These are phyloP conservation scores for Copsychus sechellarum DNA, from an alignment of 2,113 vertebrate genomes.

Conservation along the genomic window DNA sequence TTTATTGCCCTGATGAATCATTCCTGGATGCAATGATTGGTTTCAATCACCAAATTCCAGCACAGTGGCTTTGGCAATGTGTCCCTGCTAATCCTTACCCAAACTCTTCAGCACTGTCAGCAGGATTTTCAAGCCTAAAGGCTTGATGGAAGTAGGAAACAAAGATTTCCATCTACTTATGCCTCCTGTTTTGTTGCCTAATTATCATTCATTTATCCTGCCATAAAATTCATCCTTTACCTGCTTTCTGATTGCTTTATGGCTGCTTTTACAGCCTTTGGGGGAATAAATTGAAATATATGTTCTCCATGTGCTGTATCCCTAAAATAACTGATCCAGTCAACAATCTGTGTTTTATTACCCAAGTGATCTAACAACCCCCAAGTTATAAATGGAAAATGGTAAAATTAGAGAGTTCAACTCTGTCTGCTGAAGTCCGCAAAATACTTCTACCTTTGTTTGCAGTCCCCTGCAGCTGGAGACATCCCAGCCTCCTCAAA, in stretches of 20 bases:
- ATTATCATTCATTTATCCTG: conserved; percentile 55
- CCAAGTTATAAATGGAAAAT: background rate
- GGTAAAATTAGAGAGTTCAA: background rate
- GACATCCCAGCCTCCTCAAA: background rate
- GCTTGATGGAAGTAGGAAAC: background rate
- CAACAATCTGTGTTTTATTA: conserved; percentile 57
- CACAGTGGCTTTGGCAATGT: background rate
- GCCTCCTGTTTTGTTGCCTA: conserved; percentile 29
- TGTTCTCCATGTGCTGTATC: conserved; percentile 25
- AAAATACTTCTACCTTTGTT: background rate
- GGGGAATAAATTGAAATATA: conserved; percentile 37
- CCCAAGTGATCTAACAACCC: background rate
- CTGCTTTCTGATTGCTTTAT: conserved; percentile 62
- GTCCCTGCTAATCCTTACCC: background rate
- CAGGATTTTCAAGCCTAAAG: background rate
- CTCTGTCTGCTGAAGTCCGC: background rate
- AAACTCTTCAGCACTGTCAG: background rate
- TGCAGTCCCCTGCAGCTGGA: background rate
- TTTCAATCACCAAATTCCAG: conserved; percentile 1
- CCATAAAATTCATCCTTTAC: conserved; percentile 20
- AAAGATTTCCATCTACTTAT: background rate
- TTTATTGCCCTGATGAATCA: background rate
- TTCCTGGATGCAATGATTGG: background rate
- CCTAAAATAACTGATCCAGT: conserved; percentile 36
- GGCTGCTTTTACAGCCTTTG: conserved; percentile 43